Evolutionary conservation across 2,113 vertebrate genomes (phyloP).

Genomic region (Saiga tatarica): DNA sequence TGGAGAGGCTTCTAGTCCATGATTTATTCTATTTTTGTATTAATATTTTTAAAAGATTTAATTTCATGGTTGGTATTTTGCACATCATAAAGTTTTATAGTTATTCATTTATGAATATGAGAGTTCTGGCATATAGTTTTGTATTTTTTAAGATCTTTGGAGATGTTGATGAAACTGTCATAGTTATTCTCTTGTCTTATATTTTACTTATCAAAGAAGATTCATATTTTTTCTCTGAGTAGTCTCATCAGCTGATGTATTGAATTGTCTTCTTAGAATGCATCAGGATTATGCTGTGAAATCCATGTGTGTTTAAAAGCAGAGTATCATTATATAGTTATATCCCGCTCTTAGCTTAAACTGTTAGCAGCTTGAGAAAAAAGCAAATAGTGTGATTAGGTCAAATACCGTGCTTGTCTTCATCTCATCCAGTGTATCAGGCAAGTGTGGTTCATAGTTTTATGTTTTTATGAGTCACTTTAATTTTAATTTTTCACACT

Average conservation of each 20-base stretch:
- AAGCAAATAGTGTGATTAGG: neutral
- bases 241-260: neutral
- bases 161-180: neutral
- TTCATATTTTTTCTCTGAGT: neutral
- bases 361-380: neutral
- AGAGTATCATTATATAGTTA: accelerated
- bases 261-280: neutral
- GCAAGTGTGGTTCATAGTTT: neutral
- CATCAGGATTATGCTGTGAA: neutral
- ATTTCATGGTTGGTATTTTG: neutral
- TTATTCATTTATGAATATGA: neutral
- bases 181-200: neutral
- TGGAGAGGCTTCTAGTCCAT: neutral
- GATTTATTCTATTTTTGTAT: neutral
- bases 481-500: neutral
- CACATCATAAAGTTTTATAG: neutral
- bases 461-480: neutral
- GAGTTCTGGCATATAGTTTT: neutral
- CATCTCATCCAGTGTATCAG: too few species aligned
- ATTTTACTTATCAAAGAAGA: neutral
- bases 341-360: neutral
- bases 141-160: neutral
- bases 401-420: accelerated
- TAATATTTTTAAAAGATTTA: neutral
- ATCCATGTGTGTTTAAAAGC: neutral